Evolutionary conservation across 2,888 invertebrate genomes (phyloP).

Genomic region (Cecidostiba fungosa): DNA sequence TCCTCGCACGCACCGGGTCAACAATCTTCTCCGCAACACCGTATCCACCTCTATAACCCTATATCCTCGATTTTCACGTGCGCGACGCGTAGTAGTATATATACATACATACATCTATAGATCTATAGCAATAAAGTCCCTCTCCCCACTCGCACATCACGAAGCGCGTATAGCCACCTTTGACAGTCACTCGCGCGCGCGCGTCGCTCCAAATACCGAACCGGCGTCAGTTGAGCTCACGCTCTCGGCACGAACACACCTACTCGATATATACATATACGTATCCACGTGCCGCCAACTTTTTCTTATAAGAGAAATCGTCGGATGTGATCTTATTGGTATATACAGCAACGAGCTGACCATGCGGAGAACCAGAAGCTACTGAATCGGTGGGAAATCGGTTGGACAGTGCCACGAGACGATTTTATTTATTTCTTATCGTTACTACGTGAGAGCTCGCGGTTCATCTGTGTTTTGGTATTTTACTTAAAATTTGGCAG

Average conservation of each 20-base stretch:
- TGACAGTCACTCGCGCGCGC: constrained; percentile 1
- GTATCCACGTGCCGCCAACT: background rate
- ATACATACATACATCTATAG: background rate
- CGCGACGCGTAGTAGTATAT: background rate
- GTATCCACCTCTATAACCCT: background rate
- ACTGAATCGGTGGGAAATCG: background rate
- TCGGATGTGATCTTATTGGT: background rate
- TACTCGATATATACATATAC: background rate
- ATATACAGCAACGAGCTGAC: background rate
- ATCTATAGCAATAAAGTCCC: background rate
- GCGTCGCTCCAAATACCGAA: background rate
- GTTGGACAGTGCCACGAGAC: background rate
- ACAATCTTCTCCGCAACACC: background rate
- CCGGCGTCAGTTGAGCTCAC: constrained; percentile 16
- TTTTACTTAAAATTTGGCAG: background rate
- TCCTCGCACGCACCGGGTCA: background rate
- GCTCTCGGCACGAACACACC: background rate
- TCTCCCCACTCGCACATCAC: background rate
- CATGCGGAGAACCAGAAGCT: background rate
- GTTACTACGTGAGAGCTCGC: background rate
- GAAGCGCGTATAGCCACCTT: background rate
- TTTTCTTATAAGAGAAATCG: background rate
- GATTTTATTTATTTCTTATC: background rate
- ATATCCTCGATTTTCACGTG: constrained; percentile 4
- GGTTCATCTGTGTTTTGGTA: background rate